Evolutionary conservation across 1,140 invertebrate genomes (phyloP).

Genomic region (Lethrus apterus): DNA sequence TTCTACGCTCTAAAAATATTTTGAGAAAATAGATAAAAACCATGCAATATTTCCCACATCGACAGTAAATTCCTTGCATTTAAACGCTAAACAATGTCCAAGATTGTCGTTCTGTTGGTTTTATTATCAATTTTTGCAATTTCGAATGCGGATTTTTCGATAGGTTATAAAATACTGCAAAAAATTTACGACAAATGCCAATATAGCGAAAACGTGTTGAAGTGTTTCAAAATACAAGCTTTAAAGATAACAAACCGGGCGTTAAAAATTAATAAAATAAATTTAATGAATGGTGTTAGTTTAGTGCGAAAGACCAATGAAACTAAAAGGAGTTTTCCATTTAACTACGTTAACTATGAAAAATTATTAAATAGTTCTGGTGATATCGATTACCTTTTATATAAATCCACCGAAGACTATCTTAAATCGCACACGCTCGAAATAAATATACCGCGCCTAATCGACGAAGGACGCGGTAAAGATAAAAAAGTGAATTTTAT

Average conservation of each 20-base stretch:
- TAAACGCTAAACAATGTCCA: conserved; percentile 4
- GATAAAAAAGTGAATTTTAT: conserved; percentile 39
- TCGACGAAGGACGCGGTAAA: conserved; percentile 52
- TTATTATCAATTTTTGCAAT: conserved; percentile 1
- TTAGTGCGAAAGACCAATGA: conserved; percentile 38
- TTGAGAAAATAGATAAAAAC: background rate
- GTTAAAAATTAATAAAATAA: conserved; percentile 52
- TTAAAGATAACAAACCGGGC: conserved; percentile 56
- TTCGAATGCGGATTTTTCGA: background rate
- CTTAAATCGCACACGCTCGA: conserved; percentile 53
- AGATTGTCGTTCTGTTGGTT: conserved; percentile 1
- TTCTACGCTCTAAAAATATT: conserved; percentile 8
- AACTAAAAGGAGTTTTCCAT: conserved; percentile 8
- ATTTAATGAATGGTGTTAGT: conserved; percentile 53
- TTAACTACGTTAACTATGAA: conserved; percentile 18
- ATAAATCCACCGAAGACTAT: conserved; percentile 50
- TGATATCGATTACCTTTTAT: conserved; percentile 48
- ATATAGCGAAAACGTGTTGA: conserved; percentile 51
- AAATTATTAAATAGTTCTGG: conserved; percentile 44
- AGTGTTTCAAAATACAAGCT: conserved; percentile 60
- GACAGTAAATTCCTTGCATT: background rate
- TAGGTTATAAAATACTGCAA: conserved; percentile 35
- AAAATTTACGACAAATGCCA: conserved; percentile 55
- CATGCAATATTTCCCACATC: background rate
- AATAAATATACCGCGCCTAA: conserved; percentile 46